Base-by-base conservation (phyloP, 2,888 invertebrate species). In the Notodonta ziczac region DNA sequence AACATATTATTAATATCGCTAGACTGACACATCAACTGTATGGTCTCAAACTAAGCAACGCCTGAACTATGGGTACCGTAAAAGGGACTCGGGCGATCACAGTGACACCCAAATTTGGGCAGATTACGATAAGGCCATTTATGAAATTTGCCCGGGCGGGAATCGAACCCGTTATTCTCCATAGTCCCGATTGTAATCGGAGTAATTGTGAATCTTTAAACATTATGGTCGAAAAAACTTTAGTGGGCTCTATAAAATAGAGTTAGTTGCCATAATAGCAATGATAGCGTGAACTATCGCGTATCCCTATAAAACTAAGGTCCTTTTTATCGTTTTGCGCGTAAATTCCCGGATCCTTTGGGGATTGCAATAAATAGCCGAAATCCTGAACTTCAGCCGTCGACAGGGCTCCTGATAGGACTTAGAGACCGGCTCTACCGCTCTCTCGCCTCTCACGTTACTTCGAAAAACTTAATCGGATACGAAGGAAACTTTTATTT, bases 301-400 rank as follows among this genome's bases (percentile, higher is more conserved):
- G 69, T 69, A 77, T 73, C 73, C 73, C 64, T 64, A 67, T 70
- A 78, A 82, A 80, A 77, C 76, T 79, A 73, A 73, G 80, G 74
- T 74, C 74, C 76, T 85, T 88, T 56, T 91, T 92, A 92, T 92
- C 92, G 83, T 76, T 73, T 72, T 69, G 70, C 82, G 85, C 90
- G 89, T 91, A 91, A 91, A 93, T 90, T 90, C 83, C 72, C 78
- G 78, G 82, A 87, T 90, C 88, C 85, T 81, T 74, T 66, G 86
- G 54, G 89, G 91, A 89, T 88, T 78, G 91, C 87, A 90, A 92
- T 92, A 92, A 93, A 92, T 93, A 91, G 87, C 85, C 84, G 85
- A 90, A 92, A 92, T 91, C 90, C 85, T 86, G 86, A 90, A 90
- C 85, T 92, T 87, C 82, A 86, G 84, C 86, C 86, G 84, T 87